Evolutionary conservation across 1,140 invertebrate species (phyloP).

Genomic region (Pararge aegeria): DNA sequence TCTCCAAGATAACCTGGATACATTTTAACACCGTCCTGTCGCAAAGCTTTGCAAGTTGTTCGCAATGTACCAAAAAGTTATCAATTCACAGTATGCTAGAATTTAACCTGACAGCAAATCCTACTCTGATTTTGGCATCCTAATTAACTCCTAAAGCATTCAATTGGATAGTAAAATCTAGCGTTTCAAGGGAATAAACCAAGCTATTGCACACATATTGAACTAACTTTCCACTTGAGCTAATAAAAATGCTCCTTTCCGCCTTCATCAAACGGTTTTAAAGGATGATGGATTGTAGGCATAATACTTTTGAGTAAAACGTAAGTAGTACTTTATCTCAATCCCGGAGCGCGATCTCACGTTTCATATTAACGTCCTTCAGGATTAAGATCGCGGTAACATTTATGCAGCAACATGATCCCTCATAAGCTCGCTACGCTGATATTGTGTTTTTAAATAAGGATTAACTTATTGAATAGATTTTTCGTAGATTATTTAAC

Average conservation of each 20-base stretch:
- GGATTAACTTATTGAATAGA: neutral
- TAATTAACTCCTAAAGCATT: too few species aligned
- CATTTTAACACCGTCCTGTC: too few species aligned
- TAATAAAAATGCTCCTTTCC: neutral
- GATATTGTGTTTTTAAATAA: conserved; percentile 1
- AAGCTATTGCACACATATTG: too few species aligned
- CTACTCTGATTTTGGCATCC: too few species aligned
- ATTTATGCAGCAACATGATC: conserved; percentile 54
- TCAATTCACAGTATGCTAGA: too few species aligned
- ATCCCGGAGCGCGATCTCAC: conserved; percentile 36
- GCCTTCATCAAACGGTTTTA: neutral
- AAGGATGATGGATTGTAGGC: conserved; percentile 7
- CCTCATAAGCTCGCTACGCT: conserved; percentile 4
- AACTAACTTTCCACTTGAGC: neutral
- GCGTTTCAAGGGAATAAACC: too few species aligned
- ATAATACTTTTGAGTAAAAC: conserved; percentile 16
- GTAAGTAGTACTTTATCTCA: conserved; percentile 35
- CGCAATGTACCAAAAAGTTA: too few species aligned
- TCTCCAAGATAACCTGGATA: too few species aligned
- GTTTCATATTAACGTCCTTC: conserved; percentile 49
- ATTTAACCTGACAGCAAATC: too few species aligned
- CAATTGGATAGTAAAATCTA: too few species aligned
- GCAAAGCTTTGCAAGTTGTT: too few species aligned
- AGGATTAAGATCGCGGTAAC: conserved; percentile 38
- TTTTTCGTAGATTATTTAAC: too few species aligned